These are phyloP conservation scores for Schizopygopsis pylzovi DNA, from an alignment of 2,797 vertebrate species.

Conservation along the genomic window DNA sequence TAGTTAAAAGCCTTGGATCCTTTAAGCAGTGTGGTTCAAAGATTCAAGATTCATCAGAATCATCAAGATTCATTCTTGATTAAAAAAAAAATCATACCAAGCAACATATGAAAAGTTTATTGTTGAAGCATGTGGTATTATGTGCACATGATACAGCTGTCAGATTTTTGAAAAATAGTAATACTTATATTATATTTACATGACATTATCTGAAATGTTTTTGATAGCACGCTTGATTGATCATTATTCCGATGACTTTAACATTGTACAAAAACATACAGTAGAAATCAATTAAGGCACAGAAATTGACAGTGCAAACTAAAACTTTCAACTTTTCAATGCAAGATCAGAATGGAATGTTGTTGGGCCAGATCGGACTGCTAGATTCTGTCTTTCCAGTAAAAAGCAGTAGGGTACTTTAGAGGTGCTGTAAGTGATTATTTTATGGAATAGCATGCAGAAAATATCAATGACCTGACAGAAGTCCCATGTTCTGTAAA, in stretches of 20 bases:
- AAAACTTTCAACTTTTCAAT: constrained; percentile 83
- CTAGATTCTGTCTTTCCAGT: constrained; percentile 26
- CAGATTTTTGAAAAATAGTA: constrained; percentile 77
- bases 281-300: constrained; percentile 76
- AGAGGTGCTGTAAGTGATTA: constrained; percentile 11
- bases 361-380: constrained; percentile 73
- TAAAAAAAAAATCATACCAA: constrained; percentile 40
- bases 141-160: constrained; percentile 73
- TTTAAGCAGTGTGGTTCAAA: neutral
- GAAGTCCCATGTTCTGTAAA: neutral
- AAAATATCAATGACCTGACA: constrained; percentile 1
- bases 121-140: constrained; percentile 68
- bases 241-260: constrained; percentile 68
- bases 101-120: constrained; percentile 66
- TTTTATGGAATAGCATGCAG: constrained; percentile 8
- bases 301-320: constrained; percentile 90
- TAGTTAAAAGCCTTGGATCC: neutral
- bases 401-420: constrained; percentile 20
- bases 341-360: constrained; percentile 86
- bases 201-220: constrained; percentile 70
- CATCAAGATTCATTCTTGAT: constrained; percentile 26
- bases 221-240: constrained; percentile 68
- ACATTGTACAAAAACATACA: constrained; percentile 73
- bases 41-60: too few species aligned
- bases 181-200: constrained; percentile 94